Percentiles rank a stretch among this genome's conserved stretches.
Evolutionary conservation across 2,797 vertebrate genomes (phyloP).

Genomic region (Danio aesculapii): DNA sequence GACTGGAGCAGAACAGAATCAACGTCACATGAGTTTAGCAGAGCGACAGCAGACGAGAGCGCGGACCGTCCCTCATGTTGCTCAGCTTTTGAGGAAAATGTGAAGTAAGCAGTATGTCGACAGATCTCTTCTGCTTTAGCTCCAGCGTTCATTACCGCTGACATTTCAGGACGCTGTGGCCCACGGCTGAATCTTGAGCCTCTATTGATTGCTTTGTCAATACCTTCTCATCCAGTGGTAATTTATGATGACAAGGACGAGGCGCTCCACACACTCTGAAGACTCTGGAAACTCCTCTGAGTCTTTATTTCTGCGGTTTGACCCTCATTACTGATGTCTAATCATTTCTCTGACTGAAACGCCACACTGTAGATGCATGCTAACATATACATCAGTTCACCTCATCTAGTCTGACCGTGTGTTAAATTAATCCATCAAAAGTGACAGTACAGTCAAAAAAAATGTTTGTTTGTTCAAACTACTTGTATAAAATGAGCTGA

Average conservation of each 20-base stretch:
- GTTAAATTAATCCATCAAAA: no score
- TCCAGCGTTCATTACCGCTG: slow-evolving; percentile 42
- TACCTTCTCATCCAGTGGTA: slow-evolving; percentile 64
- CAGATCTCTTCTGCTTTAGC: slow-evolving; percentile 3
- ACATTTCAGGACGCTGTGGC: slow-evolving; percentile 58
- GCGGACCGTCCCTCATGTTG: neutral
- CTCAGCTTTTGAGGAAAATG: slow-evolving; percentile 9
- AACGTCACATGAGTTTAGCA: neutral
- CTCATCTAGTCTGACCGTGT: neutral
- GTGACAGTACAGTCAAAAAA: no score
- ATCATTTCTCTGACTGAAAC: slow-evolving; percentile 1
- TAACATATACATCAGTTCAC: neutral
- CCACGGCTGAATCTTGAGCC: slow-evolving; percentile 57
- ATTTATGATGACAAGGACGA: slow-evolving; percentile 66
- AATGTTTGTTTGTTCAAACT: no score
- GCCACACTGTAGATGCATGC: neutral
- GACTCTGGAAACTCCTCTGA: slow-evolving; percentile 1
- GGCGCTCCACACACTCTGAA: slow-evolving; percentile 55
- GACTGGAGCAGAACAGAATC: neutral
- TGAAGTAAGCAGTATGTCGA: neutral
- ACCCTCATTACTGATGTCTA: neutral
- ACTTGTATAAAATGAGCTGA: no score
- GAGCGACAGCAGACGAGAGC: neutral
- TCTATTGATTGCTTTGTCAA: slow-evolving; percentile 69
- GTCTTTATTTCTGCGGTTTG: neutral